phyloP scores from a whole-genome alignment of 2,113 vertebrate genomes.

The Urocynchramus pylzowi region DNA sequence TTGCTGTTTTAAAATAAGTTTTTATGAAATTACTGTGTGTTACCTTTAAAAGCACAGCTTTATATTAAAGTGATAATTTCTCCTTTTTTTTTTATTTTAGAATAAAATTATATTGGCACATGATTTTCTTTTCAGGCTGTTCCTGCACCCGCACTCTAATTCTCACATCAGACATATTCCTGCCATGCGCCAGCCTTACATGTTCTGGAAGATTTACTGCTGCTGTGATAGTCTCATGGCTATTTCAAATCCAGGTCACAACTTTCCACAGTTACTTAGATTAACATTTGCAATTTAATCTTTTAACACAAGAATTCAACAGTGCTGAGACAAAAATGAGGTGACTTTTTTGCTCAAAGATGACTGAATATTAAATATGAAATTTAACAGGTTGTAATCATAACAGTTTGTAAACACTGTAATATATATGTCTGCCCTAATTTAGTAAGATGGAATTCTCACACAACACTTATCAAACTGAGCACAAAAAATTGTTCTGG shows the following conservation, averaged over 20 bases:
- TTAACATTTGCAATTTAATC: slow-evolving; percentile 59
- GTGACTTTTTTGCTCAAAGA: slow-evolving; percentile 29
- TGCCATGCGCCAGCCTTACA: background rate
- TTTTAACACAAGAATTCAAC: slow-evolving; percentile 46
- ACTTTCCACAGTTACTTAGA: slow-evolving; percentile 25
- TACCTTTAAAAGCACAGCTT: background rate
- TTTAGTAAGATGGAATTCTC: slow-evolving; percentile 55
- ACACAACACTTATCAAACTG: slow-evolving; percentile 58
- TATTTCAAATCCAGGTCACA: slow-evolving; percentile 59
- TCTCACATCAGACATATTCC: background rate
- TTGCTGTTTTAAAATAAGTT: background rate
- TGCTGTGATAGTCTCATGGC: slow-evolving; percentile 19
- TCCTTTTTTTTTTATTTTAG: background rate
- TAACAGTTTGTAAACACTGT: slow-evolving; percentile 61
- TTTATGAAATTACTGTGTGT: background rate
- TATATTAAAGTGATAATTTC: background rate
- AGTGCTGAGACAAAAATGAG: background rate
- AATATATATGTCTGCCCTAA: slow-evolving; percentile 62
- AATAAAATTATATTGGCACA: background rate
- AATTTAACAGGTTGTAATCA: slow-evolving; percentile 69
- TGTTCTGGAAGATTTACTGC: slow-evolving; percentile 29
- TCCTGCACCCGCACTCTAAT: background rate
- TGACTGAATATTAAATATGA: slow-evolving; percentile 58
- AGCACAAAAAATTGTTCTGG: slow-evolving; percentile 60
- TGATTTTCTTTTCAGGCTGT: background rate